Base-by-base conservation (phyloP, 2,888 invertebrate species). In the Dorcus hopei region DNA sequence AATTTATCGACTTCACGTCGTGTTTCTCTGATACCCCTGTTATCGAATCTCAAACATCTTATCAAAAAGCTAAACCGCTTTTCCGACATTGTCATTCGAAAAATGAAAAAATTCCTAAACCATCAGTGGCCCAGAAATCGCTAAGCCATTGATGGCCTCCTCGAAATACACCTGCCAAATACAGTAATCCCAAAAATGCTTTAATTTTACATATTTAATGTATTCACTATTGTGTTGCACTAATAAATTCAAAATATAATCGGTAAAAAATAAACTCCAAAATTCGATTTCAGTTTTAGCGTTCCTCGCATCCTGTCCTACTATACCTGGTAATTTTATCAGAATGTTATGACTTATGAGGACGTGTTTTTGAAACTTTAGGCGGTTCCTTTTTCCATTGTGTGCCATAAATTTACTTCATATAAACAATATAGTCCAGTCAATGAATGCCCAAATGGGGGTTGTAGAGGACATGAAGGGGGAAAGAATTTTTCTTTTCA, bases 11-110 rank as follows among this genome's bases (percentile, higher is more conserved):
- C 38, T 59, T 42, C 47, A 54, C 57, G 63, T 60, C 62, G 39
- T 39, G 53, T 23, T 48, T 38, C 51, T 59, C 63, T 14, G 11
- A 61, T 64, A 26, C 8, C 11, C 41, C 54, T 47, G 49, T 69
- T 63, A 55, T 67, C 67, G 63, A 71, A 70, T 59, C 66, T 54
- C 49, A 70, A 55, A 63, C 61, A 64, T 49, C 59, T 40, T 38
- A 61, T 43, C 2, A 66, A 47, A 63, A 66, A 64, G 51, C 67
- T 52, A 14, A 14, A 14, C 14, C 14, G 14, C 14, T 14, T 14
- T 14, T 14, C 14, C 14, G 14, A 14, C 14, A 14, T 1, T 14
- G 14, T 14, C 14, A 14, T 58, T 19, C 65, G 42, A 61, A 68
- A 69, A 49, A 50, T 60, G 57, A n/a, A n/a, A n/a, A n/a, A n/a